phyloP scores from a whole-genome alignment of 1,140 invertebrate genomes.

The Monomorium pharaonis region DNA sequence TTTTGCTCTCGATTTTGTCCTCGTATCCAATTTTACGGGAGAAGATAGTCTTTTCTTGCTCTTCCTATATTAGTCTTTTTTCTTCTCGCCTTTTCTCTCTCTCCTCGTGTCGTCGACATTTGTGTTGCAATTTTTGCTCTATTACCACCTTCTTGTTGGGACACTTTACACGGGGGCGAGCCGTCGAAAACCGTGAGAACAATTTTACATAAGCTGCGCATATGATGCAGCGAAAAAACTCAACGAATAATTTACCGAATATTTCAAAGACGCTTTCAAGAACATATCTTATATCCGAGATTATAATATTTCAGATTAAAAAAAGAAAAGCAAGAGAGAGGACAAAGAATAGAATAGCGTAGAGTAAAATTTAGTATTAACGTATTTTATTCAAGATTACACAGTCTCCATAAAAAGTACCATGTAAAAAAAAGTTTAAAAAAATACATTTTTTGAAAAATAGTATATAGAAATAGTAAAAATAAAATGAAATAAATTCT shows the following conservation, averaged over 20 bases:
- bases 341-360: not conserved
- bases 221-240: slow-evolving; percentile 34
- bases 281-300: not conserved
- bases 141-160: slow-evolving; percentile 15
- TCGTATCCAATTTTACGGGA: slow-evolving; percentile 52
- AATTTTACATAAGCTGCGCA: slow-evolving; percentile 53
- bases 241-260: slow-evolving; percentile 48
- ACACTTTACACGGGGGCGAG: slow-evolving; percentile 23
- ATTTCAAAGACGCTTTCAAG: slow-evolving; percentile 19
- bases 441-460: not conserved
- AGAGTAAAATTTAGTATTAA: not conserved
- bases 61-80: slow-evolving; percentile 18
- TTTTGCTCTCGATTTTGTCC: slow-evolving; percentile 51
- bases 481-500: not conserved
- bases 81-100: not conserved
- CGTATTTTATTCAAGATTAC: not conserved
- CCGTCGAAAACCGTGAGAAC: slow-evolving; percentile 42
- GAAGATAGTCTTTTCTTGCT: slow-evolving; percentile 48
- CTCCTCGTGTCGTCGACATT: slow-evolving; percentile 24
- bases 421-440: not conserved
- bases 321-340: not conserved
- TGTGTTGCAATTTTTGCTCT: slow-evolving; percentile 52
- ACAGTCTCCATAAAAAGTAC: not conserved
- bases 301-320: slow-evolving; percentile 40
- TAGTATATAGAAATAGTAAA: not conserved